Evolutionary conservation across 2,113 vertebrate species (phyloP), one percentile per base, ranked within the genome.

Genomic region (Psilopsiagon aymara): DNA sequence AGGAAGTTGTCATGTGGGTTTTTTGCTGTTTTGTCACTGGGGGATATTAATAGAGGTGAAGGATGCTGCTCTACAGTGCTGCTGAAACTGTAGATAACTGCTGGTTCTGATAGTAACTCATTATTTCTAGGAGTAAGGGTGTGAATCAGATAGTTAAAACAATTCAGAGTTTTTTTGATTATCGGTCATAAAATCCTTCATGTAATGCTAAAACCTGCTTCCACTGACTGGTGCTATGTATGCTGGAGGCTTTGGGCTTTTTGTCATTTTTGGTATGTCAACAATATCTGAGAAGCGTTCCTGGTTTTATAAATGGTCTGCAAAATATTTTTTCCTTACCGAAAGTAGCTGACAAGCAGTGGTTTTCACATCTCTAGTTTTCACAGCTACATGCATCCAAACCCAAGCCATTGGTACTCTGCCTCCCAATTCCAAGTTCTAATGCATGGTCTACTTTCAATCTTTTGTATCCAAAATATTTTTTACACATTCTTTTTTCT

Each of bases 61-160:
- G 70, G 49, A 70, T 66, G 60, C 90, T 73, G 13, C 47, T 91
- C 53, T 95, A 46, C 6, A 91, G 13, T 20, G 4, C 52, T 67
- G 59, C 77, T 82, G 59, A 92, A 95, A 86, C 66, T 84, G 71
- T 78, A 90, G 97, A 52, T 91, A 95, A 84, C 92, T 52, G 55
- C 95, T 97, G 89, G 60, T 86, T 92, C 88, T 67, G 84, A 67
- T 28, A 86, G n/a, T 74, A 95, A 35, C 76, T 96, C 92, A 47
- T 82, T 97, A n/a, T 95, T 97, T 97, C 92, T 94, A 63, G 77
- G 71, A 94, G 74, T 94, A 95, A 87, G 81, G 43, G 17, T 95
- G 68, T 80, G 94, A 97, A 87, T 97, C 88, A 91, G 86, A 88
- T 77, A 70, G 23, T 77, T 91, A 92, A 97, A 90, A 76, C 86